phyloP scores from a whole-genome alignment of 2,113 vertebrate genomes.

The Spilogale gracilis region DNA sequence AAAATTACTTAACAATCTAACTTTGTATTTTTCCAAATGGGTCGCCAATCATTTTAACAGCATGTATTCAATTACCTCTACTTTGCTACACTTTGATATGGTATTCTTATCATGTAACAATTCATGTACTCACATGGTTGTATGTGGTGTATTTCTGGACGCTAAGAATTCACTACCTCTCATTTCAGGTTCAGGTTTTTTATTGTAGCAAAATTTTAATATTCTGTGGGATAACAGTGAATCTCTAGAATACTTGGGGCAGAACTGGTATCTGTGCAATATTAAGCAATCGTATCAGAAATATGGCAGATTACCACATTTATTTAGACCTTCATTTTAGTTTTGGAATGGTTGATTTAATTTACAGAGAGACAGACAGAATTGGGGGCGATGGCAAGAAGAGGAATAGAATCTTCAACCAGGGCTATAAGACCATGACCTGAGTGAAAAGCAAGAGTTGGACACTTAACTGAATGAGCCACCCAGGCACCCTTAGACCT shows the following conservation, averaged over 20 bases:
- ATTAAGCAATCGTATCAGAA: not conserved
- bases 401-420: not conserved
- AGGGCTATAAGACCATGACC: not conserved
- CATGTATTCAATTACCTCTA: not conserved
- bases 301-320: not conserved
- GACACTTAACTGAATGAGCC: not conserved
- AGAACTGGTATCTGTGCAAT: not conserved
- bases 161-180: not conserved
- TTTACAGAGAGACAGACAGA: not conserved
- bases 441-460: not conserved
- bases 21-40: not conserved
- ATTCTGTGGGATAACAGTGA: not conserved
- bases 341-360: not conserved
- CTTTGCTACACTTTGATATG: not conserved
- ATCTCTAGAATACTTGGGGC: not conserved
- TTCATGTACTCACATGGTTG: not conserved
- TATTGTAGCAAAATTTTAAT: not conserved
- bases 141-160: not conserved
- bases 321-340: not conserved
- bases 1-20: not conserved
- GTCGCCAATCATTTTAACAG: not conserved
- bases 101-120: not conserved
- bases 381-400: rapidly evolving
- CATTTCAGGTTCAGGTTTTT: not conserved
- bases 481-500: not conserved